Conservation (phyloP, 2,797 vertebrate genomes). For the Acanthurus leucopareius region DNA sequence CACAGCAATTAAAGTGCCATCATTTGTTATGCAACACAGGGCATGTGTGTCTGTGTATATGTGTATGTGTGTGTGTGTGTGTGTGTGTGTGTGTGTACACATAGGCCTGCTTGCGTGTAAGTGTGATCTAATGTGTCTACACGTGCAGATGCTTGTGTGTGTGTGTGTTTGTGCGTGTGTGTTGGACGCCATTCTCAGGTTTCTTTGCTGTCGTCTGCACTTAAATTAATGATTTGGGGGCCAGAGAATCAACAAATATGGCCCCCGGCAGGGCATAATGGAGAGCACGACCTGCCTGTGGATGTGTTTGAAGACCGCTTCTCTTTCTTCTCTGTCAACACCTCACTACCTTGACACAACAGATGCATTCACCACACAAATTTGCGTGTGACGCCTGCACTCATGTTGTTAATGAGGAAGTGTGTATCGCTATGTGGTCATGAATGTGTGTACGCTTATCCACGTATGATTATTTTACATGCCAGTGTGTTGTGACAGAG, state of each 20-base stretch:
- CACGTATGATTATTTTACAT: conserved; percentile 71
- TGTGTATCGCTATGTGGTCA: conserved; percentile 57
- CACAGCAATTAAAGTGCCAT: conserved; percentile 83
- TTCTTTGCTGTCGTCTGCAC: conserved; percentile 78
- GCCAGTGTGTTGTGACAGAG: conserved; percentile 63
- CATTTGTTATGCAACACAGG: conserved; percentile 84
- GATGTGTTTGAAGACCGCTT: conserved; percentile 79
- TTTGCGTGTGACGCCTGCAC: conserved; percentile 58
- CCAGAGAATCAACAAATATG: conserved; percentile 85
- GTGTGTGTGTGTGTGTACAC: conserved; percentile 12
- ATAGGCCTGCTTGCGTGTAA: conserved; percentile 27
- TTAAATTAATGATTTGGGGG: conserved; percentile 85
- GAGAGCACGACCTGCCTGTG: conserved; percentile 75
- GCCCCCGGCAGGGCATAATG: conserved; percentile 71
- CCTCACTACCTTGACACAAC: conserved; percentile 78
- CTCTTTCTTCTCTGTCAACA: conserved; percentile 85
- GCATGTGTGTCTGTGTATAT: conserved; percentile 38
- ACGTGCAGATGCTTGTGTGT: conserved; percentile 28
- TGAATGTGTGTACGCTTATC: conserved; percentile 66
- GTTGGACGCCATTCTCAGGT: conserved; percentile 75
- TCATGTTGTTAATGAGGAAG: conserved; percentile 68
- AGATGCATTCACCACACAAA: conserved; percentile 76
- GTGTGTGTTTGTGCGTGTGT: conserved; percentile 47
- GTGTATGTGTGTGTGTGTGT: conserved; percentile 18
- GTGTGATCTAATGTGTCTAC: conserved; percentile 44